Conservation (phyloP, 2,888 invertebrate species). For the Macaria liturata region DNA sequence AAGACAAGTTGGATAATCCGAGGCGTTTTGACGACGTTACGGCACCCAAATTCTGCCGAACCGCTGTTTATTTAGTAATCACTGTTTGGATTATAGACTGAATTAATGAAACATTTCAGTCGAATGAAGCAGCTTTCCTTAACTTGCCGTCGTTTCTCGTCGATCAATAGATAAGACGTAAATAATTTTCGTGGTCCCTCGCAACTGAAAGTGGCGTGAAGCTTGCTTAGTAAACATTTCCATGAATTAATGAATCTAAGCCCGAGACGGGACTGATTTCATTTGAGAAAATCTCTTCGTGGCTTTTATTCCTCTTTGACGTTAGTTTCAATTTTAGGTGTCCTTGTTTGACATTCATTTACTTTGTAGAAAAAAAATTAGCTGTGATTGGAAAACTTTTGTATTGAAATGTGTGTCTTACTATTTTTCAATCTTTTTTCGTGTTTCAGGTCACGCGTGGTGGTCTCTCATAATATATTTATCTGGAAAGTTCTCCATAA, state of each 20-base stretch:
- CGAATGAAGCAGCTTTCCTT: slow-evolving; percentile 51
- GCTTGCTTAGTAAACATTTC: slow-evolving; percentile 62
- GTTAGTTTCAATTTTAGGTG: too few relatives aligned
- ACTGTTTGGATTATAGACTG: slow-evolving; percentile 61
- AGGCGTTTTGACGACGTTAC: slow-evolving; percentile 33
- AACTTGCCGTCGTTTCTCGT: slow-evolving; percentile 39
- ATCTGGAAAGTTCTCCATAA: slow-evolving; percentile 86
- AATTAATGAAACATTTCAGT: slow-evolving; percentile 74
- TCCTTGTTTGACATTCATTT: too few relatives aligned
- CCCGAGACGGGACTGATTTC: slow-evolving; percentile 37
- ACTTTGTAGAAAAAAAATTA: too few relatives aligned
- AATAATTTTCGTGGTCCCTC: slow-evolving; percentile 49
- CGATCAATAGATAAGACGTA: slow-evolving; percentile 51
- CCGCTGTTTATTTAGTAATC: slow-evolving; percentile 65
- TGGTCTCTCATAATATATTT: slow-evolving; percentile 81
- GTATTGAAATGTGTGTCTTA: too few relatives aligned
- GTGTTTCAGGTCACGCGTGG: slow-evolving; percentile 60
- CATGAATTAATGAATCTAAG: slow-evolving; percentile 61
- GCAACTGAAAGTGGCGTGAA: slow-evolving; percentile 43
- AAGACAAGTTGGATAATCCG: slow-evolving; percentile 55
- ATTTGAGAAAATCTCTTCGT: slow-evolving; percentile 33
- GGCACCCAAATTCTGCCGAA: slow-evolving; percentile 46
- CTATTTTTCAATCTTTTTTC: too few relatives aligned
- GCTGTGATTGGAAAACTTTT: too few relatives aligned
- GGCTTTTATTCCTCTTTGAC: slow-evolving; percentile 12